These are phyloP conservation scores for Chalcis sispes DNA, from an alignment of 2,888 invertebrate genomes.

Conservation along the genomic window DNA sequence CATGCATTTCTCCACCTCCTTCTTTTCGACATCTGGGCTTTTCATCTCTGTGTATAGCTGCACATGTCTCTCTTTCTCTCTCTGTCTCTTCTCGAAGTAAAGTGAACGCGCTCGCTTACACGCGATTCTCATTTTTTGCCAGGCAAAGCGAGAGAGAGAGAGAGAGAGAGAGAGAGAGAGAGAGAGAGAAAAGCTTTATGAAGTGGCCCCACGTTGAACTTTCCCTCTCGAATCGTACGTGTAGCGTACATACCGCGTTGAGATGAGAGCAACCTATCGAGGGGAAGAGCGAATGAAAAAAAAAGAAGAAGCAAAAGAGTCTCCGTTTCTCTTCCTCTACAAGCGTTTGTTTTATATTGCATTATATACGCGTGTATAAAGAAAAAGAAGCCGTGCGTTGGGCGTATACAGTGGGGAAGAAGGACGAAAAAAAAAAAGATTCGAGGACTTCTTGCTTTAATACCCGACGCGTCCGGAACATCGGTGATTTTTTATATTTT, in stretches of 20 bases:
- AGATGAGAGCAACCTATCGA: too few species aligned
- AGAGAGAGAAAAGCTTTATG: constrained; percentile 12
- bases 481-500: too few species aligned
- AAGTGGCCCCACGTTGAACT: constrained; percentile 56
- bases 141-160: neutral
- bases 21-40: constrained; percentile 23
- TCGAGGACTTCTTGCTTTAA: constrained; percentile 45
- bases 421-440: too few species aligned
- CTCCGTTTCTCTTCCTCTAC: too few species aligned
- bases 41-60: constrained; percentile 22
- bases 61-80: neutral
- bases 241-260: neutral
- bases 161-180: too few species aligned
- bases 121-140: constrained; percentile 27
- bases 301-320: too few species aligned
- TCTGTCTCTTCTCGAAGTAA: neutral
- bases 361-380: too few species aligned
- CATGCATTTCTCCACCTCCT: too few species aligned
- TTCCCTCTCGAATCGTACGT: constrained; percentile 59
- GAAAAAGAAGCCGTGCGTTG: neutral
- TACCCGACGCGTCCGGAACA: too few species aligned
- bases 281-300: constrained; percentile 15
- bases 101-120: too few species aligned
- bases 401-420: neutral
- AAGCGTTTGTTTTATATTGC: too few species aligned